Evolutionary conservation across 1,140 invertebrate species (phyloP), one percentile per base, ranked within the genome.

Genomic region (Pachyrhynchus sulphureomaculatus): DNA sequence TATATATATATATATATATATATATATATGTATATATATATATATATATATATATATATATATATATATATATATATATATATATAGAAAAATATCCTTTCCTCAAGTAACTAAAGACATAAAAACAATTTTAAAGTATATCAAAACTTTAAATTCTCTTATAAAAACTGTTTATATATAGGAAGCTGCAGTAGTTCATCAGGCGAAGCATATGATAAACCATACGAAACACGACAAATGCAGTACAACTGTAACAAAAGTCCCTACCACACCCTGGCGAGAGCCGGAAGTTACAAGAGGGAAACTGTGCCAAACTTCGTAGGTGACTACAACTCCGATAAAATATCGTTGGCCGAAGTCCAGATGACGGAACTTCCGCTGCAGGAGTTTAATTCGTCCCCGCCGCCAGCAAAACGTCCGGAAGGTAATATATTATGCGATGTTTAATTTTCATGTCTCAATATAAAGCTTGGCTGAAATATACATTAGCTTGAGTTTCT

Each of bases 361-460:
- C 83, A 88, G 62, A 82, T 87, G 67, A 82, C 89, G 21, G 86
- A 86, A 62, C 64, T 87, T 32, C 83, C 84, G 26, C 70, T 86
- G 24, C 83, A 88, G 55, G 86, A 88, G 68, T 86, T 87, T 64
- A 82, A 83, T 64, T 81, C 79, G 4, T 84, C 83, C 1, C 82
- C 83, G 66, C 84, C 68, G 71, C 83, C 66, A 76, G 83, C 37
- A 67, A 84, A 56, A 79, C 80, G 68, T 75, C 66, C 75, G 76
- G 75, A 71, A 73, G 76, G 77, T 76, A 44, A 45, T 23, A 5
- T 44, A 44, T 44, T 39, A n/a, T 39, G 6, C 1, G 10, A 3
- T 6, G 36, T 39, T 17, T 39, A 3, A 39, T 13, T 39, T 39
- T 39, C 12, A 12, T n/a, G n/a, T n/a, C n/a, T n/a, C n/a, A n/a